Base-by-base conservation (phyloP, 2,113 vertebrate genomes). In the Martes martes region DNA sequence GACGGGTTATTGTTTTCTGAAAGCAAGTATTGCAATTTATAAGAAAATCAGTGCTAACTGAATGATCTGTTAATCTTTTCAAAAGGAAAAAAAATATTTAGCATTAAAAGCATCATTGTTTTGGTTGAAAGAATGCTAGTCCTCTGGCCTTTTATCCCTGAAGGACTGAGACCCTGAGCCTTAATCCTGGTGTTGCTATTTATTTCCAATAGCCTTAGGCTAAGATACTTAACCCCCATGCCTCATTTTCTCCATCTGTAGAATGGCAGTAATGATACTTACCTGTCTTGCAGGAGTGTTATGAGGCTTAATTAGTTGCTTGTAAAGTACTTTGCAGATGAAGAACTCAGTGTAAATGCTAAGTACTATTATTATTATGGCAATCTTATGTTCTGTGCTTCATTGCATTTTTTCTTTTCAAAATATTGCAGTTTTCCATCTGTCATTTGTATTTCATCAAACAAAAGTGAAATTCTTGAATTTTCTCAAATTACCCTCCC, bases 191-290 rank as follows among this genome's bases (percentile, higher is more conserved):
- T 78, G 47, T 86, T 94, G 42, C 33, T 95, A 47, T 94, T 88
- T 89, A 97, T 89, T 97, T 24, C 67, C n/a, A 95, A 15, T 89
- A 85, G 97, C 94, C 90, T 78, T 55, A 89, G 97, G 96, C 95
- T 92, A 97, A 94, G 71, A 88, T 47, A 84, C 26, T 96, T 87
- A 93, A 87, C 21, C 55, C 15, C 31, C 31, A 87, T 69, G 63
- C 92, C 96, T 97, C 88, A 94, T 98, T 95, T 96, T 98, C 97
- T 89, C 96, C 89, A 91, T 96, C 96, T 96, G 94, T 95, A 96
- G 39, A 98, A 98, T 93, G 94, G 97, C 31, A 96, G 74, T 97
- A 90, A 97, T 93, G 84, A 94, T 59, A 63, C 26, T 96, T 95
- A 96, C 95, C 97, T 97, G 92, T 74, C 39, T 82, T 94, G 92